phyloP scores from a whole-genome alignment of 2,888 invertebrate species.

The Drosophila birchii region DNA sequence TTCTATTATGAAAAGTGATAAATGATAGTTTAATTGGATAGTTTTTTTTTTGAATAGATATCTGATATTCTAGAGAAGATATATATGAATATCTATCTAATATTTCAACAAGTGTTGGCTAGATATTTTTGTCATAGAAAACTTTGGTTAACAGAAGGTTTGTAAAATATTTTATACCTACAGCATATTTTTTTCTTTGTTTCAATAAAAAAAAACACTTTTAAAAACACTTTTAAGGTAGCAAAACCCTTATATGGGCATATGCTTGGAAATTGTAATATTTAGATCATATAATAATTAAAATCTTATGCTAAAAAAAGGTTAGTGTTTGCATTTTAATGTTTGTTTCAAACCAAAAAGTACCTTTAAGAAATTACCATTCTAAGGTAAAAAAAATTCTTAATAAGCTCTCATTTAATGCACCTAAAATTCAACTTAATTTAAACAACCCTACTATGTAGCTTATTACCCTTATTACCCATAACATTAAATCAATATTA shows the following conservation, averaged over 20 bases:
- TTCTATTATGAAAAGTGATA: neutral
- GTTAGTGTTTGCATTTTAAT: no score
- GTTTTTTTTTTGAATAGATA: neutral
- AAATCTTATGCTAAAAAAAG: no score
- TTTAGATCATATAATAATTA: no score
- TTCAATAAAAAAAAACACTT: fast-evolving
- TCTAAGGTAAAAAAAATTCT: no score
- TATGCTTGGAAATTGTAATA: no score
- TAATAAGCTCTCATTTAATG: no score
- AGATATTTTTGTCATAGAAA: fast-evolving
- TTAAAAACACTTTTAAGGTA: neutral
- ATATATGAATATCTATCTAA: neutral
- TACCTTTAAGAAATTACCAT: no score
- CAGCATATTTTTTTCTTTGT: fast-evolving
- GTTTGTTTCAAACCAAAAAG: no score
- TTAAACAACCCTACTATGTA: no score
- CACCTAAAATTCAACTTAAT: neutral
- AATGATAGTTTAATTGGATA: neutral
- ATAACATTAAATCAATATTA: neutral
- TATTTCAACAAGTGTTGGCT: neutral
- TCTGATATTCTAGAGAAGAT: neutral
- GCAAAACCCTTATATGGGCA: no score
- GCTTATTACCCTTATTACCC: no score
- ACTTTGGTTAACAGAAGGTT: neutral
- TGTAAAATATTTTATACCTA: no score